Evolutionary conservation across 2,888 invertebrate genomes (phyloP), one percentile per base, ranked within the genome.

Genomic region (Acleris cristana): DNA sequence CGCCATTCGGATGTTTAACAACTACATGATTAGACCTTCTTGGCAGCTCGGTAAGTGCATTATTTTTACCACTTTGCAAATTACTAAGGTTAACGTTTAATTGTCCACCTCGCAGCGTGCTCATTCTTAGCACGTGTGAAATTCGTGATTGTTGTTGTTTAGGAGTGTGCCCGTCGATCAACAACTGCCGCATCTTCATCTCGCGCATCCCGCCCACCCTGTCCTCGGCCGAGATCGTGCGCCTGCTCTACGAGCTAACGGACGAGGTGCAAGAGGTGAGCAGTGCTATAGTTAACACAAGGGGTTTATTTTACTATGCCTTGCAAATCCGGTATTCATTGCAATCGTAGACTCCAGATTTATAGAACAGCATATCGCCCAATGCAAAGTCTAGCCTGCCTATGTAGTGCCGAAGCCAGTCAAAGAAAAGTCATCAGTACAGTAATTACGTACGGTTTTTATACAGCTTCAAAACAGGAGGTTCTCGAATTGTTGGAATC

Each of bases 121-220:
- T 4, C 34, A 12, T 14, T 40, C 2, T 40, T 7, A 34, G 2
- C 34, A 40, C 40, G 14, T 40, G 40, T 40, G 12, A 40, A 14
- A 40, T 40, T 40, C 4, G 34, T 10, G 1, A 14, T 14, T 10
- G 30, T 30, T 8, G 10, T 44, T n/a, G 44, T 48, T 48, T 26
- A 92, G 96, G 96, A 8, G 96, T 96, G 12, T 95, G 95, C 56
- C 94, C 94, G 21, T 96, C 96, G 54, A 94, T 96, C 55, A 96
- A 97, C 86, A 97, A 97, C 85, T 96, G 96, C 77, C 94, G 96
- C 61, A 92, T 97, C 63, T 95, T 95, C 82, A 94, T 97, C 73
- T 91, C 90, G 51, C 90, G 91, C 71, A 90, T 93, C 68, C 82
- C 95, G 92, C 75, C 94, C 86, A 93, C 91, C 54, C 95, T 94